Conservation (phyloP, 2,113 vertebrate genomes). For the Artemisiospiza belli region DNA sequence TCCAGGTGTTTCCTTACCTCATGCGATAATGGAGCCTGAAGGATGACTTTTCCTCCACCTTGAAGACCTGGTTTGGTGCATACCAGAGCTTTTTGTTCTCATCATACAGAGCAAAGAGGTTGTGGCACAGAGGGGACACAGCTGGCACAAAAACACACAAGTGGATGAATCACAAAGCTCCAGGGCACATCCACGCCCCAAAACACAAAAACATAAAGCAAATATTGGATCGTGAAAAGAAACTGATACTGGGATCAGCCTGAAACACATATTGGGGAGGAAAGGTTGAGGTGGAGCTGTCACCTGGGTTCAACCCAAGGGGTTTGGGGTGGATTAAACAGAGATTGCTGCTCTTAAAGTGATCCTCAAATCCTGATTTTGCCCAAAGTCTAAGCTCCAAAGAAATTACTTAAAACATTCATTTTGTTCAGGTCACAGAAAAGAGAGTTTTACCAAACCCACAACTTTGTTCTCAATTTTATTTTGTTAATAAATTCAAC, state of each 20-base stretch:
- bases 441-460: neutral
- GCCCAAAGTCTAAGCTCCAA: neutral
- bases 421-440: neutral
- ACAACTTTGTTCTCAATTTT: neutral
- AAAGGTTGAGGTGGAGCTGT: neutral
- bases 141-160: constrained; percentile 64
- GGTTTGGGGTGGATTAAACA: neutral
- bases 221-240: neutral
- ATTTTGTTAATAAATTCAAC: neutral
- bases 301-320: accelerated
- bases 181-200: accelerated
- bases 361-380: neutral
- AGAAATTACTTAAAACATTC: neutral
- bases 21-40: constrained; percentile 90
- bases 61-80: constrained; percentile 87
- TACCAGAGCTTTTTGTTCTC: constrained; percentile 86
- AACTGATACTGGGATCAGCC: neutral
- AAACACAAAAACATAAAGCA: neutral
- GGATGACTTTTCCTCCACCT: constrained; percentile 82
- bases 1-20: constrained; percentile 78
- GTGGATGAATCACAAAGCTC: neutral
- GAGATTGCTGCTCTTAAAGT: neutral
- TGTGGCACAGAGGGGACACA: constrained; percentile 94
- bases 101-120: constrained; percentile 90
- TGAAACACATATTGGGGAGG: neutral